phyloP scores from a whole-genome alignment of 2,113 vertebrate genomes.

The Elgaria multicarinata region DNA sequence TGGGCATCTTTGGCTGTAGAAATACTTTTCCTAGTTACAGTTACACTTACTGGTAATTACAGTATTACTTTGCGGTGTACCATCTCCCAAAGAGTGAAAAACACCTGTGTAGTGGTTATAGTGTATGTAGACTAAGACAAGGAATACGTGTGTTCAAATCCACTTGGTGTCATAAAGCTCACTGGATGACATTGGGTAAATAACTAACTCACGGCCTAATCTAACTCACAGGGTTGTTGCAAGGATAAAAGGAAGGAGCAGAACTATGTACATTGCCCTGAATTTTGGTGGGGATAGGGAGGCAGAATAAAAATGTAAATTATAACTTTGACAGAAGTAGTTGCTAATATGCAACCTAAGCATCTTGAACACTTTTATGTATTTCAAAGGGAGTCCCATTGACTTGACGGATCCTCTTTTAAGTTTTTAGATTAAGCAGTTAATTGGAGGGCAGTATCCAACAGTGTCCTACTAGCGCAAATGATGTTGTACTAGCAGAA shows the following conservation, averaged over 20 bases:
- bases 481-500: too few relatives aligned
- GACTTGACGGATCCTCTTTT: neutral
- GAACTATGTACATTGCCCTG: neutral
- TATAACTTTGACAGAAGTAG: too few relatives aligned
- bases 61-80: neutral
- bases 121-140: neutral
- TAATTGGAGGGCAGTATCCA: neutral
- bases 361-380: neutral
- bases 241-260: neutral
- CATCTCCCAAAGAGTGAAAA: neutral
- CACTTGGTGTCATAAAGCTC: neutral
- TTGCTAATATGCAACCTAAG: neutral
- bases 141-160: neutral
- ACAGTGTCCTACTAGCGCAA: too few relatives aligned
- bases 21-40: neutral
- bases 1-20: neutral
- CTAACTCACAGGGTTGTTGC: neutral
- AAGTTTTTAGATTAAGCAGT: neutral
- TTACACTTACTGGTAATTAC: neutral
- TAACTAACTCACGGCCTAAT: too few relatives aligned
- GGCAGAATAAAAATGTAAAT: neutral
- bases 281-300: neutral
- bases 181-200: neutral
- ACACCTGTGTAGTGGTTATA: neutral
- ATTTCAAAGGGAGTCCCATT: neutral